A percentile compares a stretch with the other conserved stretches of the same genome.
Conservation (phyloP, 2,888 invertebrate species). For the Phaonia tiefii region DNA sequence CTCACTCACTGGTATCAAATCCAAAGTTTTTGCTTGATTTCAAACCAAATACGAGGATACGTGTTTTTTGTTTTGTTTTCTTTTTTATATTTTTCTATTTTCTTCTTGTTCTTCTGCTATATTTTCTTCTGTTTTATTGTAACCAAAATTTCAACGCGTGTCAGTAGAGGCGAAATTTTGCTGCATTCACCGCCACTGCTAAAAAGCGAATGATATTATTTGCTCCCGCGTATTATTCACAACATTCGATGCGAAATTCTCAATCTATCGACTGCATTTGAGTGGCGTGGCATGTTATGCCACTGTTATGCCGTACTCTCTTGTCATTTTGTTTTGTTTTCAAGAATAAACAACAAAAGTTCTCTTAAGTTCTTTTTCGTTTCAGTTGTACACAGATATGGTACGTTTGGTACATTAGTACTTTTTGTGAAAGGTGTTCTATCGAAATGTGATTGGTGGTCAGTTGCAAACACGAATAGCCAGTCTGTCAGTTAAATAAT, state of each 20-base stretch:
- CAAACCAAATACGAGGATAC: constrained; percentile 44
- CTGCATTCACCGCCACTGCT: constrained; percentile 75
- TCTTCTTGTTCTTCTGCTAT: constrained; percentile 37
- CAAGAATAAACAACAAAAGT: background rate
- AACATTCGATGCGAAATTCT: constrained; percentile 27
- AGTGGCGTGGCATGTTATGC: constrained; percentile 17
- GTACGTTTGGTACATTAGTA: no score
- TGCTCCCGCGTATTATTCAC: constrained; percentile 10
- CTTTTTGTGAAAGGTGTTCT: no score
- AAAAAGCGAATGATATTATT: constrained; percentile 72
- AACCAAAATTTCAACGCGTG: constrained; percentile 58
- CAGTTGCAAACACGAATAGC: no score
- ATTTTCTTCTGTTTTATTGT: constrained; percentile 46
- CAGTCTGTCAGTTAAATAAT: no score
- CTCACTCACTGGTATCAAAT: constrained; percentile 22
- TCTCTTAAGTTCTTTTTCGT: constrained; percentile 32
- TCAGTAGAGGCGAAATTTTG: constrained; percentile 30
- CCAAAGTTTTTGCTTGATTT: no score
- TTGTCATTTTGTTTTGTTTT: background rate
- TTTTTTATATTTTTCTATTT: constrained; percentile 28
- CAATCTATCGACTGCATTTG: constrained; percentile 10
- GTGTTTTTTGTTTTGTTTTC: constrained; percentile 58
- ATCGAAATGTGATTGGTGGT: no score
- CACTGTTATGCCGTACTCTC: background rate
- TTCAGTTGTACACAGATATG: no score